Conservation (phyloP, 2,113 vertebrate genomes). For the Petroica traversi region DNA sequence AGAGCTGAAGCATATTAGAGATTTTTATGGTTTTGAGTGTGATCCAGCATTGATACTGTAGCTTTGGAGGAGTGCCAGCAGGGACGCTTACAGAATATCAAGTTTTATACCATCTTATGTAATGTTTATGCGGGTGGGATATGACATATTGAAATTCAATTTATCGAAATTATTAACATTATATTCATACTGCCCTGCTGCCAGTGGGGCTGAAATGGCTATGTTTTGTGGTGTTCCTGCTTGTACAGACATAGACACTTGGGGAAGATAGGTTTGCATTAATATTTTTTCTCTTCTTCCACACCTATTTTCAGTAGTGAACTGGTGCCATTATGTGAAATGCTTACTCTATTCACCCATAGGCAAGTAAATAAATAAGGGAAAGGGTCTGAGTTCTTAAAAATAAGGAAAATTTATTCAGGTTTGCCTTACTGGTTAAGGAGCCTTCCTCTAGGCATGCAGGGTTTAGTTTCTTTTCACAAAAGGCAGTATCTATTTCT, state of each 20-base stretch:
- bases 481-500: slow-evolving; percentile 4
- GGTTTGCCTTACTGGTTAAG: neutral
- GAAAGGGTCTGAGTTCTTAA: neutral
- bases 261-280: neutral
- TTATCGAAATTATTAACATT: slow-evolving; percentile 45
- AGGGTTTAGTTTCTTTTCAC: neutral
- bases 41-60: slow-evolving; percentile 45
- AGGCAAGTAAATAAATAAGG: neutral
- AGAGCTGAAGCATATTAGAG: neutral
- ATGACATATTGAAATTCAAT: slow-evolving; percentile 47
- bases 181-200: neutral
- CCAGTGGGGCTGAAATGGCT: neutral
- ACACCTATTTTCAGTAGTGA: neutral
- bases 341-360: neutral
- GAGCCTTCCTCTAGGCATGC: neutral
- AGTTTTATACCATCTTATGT: slow-evolving; percentile 32
- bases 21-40: slow-evolving; percentile 43
- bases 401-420: neutral
- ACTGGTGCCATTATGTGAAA: neutral
- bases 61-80: slow-evolving; percentile 23
- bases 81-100: slow-evolving; percentile 36
- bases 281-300: neutral
- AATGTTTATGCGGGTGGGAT: slow-evolving; percentile 41
- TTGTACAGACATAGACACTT: neutral
- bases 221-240: neutral